Percentiles rank a stretch among this genome's conserved stretches.
Evolutionary conservation across 2,888 invertebrate species (phyloP).

Genomic region (Autographa pulchrina): DNA sequence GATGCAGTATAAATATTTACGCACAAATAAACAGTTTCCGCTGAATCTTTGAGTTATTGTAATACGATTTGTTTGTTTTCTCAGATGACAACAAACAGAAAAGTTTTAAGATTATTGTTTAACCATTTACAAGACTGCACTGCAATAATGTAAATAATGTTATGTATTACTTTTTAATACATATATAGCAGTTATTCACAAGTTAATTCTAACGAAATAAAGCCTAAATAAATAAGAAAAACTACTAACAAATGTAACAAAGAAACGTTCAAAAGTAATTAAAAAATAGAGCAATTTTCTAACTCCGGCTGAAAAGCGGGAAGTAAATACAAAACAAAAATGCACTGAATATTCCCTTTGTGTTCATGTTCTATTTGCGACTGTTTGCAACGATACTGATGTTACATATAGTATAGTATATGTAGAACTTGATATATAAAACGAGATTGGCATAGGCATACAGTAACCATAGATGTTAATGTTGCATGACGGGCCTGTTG

Average conservation of each 20-base stretch:
- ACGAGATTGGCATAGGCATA: too few species aligned
- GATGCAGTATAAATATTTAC: background rate
- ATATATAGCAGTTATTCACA: background rate
- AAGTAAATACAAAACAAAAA: slow-evolving; percentile 2
- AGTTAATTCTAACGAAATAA: background rate
- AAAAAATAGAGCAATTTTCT: background rate
- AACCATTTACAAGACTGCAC: too few species aligned
- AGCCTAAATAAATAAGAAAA: background rate
- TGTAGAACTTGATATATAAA: too few species aligned
- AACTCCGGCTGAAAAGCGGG: background rate
- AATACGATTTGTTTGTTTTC: too few species aligned
- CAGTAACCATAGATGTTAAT: too few species aligned
- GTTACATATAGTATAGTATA: background rate
- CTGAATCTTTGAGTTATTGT: background rate
- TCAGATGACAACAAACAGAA: too few species aligned
- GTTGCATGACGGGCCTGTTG: too few species aligned
- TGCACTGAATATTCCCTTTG: background rate
- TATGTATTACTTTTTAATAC: too few species aligned
- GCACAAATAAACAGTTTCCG: background rate
- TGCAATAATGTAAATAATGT: too few species aligned
- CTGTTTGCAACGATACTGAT: background rate
- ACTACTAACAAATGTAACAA: background rate
- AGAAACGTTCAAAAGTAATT: slow-evolving; percentile 1
- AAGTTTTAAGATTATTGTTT: too few species aligned
- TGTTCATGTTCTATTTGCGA: background rate